These are phyloP conservation scores for Sinocyclocheilus grahami DNA, from an alignment of 2,113 vertebrate genomes.

Conservation along the genomic window DNA sequence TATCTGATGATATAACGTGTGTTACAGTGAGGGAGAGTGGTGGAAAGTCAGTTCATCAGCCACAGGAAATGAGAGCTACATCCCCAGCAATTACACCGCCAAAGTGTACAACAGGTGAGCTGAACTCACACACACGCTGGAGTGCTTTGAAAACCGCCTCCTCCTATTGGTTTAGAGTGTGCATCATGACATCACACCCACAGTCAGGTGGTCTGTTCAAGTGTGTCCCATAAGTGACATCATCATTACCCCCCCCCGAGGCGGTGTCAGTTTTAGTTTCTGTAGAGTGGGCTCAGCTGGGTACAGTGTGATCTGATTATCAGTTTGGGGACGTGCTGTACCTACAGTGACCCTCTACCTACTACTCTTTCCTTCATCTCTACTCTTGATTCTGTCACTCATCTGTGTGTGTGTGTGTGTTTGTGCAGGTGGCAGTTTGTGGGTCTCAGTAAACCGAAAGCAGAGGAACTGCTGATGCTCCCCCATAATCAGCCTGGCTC, in stretches of 20 bases:
- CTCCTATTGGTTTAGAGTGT: neutral
- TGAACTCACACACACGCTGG: neutral
- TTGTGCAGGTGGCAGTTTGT: constrained; percentile 78
- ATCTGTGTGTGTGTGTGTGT: neutral
- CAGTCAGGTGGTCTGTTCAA: neutral
- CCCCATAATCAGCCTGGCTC: constrained; percentile 75
- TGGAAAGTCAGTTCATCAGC: constrained; percentile 73
- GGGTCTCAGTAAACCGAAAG: constrained; percentile 78
- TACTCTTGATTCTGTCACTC: neutral
- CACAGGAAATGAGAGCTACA: constrained; percentile 70
- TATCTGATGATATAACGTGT: constrained; percentile 24
- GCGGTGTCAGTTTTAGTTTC: constrained; percentile 16
- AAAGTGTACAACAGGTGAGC: constrained; percentile 78
- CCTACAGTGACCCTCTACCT: constrained; percentile 1
- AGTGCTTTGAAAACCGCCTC: too few relatives aligned
- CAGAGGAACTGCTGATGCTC: constrained; percentile 77
- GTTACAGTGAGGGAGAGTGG: constrained; percentile 79
- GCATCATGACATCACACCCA: constrained; percentile 3
- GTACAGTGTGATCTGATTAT: constrained; percentile 17
- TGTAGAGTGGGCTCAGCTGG: constrained; percentile 40
- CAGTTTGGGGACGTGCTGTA: neutral
- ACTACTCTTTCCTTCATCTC: neutral
- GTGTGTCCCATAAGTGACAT: neutral
- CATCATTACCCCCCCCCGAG: constrained; percentile 30
- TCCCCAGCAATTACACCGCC: constrained; percentile 77